Base-by-base conservation (phyloP, 2,113 vertebrate genomes). In the Hemicordylus capensis region DNA sequence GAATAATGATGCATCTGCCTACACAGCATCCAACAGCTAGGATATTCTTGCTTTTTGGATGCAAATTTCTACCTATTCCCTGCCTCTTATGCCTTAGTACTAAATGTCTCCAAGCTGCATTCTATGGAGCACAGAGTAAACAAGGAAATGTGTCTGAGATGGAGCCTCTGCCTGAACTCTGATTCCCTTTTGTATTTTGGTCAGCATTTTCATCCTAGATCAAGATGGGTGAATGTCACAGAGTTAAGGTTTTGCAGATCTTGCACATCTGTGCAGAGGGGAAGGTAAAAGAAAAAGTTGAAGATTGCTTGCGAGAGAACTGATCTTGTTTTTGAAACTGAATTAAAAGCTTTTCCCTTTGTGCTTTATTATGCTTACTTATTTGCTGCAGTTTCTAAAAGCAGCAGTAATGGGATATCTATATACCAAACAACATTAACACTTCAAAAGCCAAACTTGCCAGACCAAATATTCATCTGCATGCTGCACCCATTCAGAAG, bases 171-270 rank as follows among this genome's bases (percentile, higher is more conserved):
- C 74, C 72, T 90, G 89, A 94, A 88, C 86, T 86, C 54, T 83
- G 37, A 80, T 89, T 92, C 87, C 89, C 86, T 76, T 86, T 70
- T 79, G 90, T 48, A 51, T 93, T 87, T 76, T 86, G 91, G 82
- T 93, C 87, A 93, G 89, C 90, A 84, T 39, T 94, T 91, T 89
- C 69, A 80, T 70, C 73, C 15, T 61, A 31, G 73, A 77, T 85
- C 66, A 42, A 81, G 88, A 83, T 1, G 26, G 81, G 81, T 74
- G 48, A 93, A 91, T 84, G 76, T 19, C 42, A 56, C 1, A 22
- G 80, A 64, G 70, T 58, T 82, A 58, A 83, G 81, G 84, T 87
- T 91, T 77, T 89, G 87, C 85, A 87, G 76, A 90, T 34, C 59
- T 61, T 31, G 81, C 83, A 83, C 46, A 66, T 87, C 74, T 75